Base-by-base conservation (phyloP, 1,140 invertebrate species). In the Bombus superbus region DNA sequence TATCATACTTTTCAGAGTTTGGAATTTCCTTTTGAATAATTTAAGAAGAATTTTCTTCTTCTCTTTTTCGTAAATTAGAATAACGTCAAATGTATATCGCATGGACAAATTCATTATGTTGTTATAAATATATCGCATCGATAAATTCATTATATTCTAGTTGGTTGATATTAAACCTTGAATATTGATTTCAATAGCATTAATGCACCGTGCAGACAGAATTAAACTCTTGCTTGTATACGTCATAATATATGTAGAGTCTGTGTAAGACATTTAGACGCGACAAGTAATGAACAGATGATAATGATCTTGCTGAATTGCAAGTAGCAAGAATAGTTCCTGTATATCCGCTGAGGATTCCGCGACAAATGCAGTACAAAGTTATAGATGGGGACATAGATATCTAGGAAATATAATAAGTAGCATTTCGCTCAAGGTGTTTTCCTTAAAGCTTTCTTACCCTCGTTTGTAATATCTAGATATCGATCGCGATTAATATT, bases 241-340 rank as follows among this genome's bases (percentile, higher is more conserved):
- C 62, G 79, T 28, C 47, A 69, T 53, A 79, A 68, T 59, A 35
- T n/a, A 35, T n/a, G 64, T 18, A 42, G 6, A 28, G 8, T 25
- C 28, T 9, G 28, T 47, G 42, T n/a, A 71, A 68, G 44, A 81
- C 15, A 15, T 18, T 38, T 18, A 40, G 62, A 59, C 28, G 22
- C 11, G 42, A 38, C 69, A 72, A 68, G 35, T 62, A 53, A 69
- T 57, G 64, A 57, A 71, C 28, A 42, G 40, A 59, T 59, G 64
- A 57, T 68, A 85, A 73, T 80, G 68, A 80, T 85, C 57, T 73
- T 42, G 68, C n/a, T 85, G 57, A 73, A 85, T 72, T 72, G 28
- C 57, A 72, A 62, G 83, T 25, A 11, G 40, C 68, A 47, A 72
- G 40, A 59, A 68, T 69, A 77, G 32, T 66, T 77, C 13, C n/a